phyloP scores from a whole-genome alignment of 2,888 invertebrate genomes.

The Neoitamus cyanurus region DNA sequence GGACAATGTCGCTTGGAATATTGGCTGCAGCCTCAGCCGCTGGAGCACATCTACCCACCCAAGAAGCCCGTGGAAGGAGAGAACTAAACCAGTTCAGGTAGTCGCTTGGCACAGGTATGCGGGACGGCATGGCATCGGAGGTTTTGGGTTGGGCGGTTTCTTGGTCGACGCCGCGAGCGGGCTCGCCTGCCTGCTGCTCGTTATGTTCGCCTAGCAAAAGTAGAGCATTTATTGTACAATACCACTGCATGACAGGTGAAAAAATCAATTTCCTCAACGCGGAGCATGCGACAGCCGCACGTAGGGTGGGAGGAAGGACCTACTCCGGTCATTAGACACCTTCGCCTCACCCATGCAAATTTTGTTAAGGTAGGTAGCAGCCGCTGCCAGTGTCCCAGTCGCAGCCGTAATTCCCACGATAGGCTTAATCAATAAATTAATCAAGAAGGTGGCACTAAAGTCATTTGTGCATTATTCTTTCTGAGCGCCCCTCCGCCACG shows the following conservation, averaged over 20 bases:
- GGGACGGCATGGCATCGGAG: slow-evolving; percentile 26
- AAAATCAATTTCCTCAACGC: slow-evolving; percentile 47
- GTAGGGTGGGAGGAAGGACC: not conserved
- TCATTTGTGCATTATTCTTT: not conserved
- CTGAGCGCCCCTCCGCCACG: not conserved
- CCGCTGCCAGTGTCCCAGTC: not conserved
- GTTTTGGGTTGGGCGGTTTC: slow-evolving; percentile 49
- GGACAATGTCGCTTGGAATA: not conserved
- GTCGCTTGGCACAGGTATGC: not conserved
- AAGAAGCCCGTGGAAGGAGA: slow-evolving; percentile 5
- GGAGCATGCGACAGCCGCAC: not conserved
- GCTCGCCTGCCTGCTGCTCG: slow-evolving; percentile 47
- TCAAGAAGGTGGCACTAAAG: not conserved
- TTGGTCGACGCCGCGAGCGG: slow-evolving; percentile 37
- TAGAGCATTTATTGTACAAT: slow-evolving; percentile 67
- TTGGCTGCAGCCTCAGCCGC: not conserved
- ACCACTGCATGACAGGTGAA: slow-evolving; percentile 52
- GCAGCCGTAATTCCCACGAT: not conserved
- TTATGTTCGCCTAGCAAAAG: slow-evolving; percentile 66
- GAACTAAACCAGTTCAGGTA: slow-evolving; percentile 45
- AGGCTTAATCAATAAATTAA: not conserved
- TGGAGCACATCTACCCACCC: not conserved
- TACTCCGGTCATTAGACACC: not conserved
- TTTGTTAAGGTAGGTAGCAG: not conserved
- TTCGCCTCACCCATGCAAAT: not conserved